phyloP scores from a whole-genome alignment of 2,797 vertebrate genomes.

The Pempheris klunzingeri region DNA sequence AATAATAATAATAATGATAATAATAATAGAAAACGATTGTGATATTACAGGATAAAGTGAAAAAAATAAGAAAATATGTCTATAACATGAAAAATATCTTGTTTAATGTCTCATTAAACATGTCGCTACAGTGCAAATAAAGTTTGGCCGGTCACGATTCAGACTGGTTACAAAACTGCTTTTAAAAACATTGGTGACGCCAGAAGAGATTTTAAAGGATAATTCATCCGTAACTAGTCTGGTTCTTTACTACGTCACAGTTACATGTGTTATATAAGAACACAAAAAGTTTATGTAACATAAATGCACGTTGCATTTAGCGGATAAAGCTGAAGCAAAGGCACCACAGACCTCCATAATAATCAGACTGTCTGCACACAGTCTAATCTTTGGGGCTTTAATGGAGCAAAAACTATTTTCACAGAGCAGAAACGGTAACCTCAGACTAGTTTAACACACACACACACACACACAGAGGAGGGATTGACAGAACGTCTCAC shows the following conservation, averaged over 20 bases:
- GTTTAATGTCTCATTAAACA: too few species aligned
- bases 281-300: not conserved
- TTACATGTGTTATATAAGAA: not conserved
- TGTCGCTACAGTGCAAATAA: too few species aligned
- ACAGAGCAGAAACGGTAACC: not conserved
- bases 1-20: too few species aligned
- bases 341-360: not conserved
- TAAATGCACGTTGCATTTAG: conserved; percentile 18
- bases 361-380: not conserved
- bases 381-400: not conserved
- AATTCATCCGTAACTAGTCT: not conserved
- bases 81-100: too few species aligned
- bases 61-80: too few species aligned
- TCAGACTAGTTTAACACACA: not conserved
- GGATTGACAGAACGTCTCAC: not conserved
- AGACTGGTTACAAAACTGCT: too few species aligned
- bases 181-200: too few species aligned
- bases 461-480: not conserved
- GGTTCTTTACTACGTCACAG: not conserved
- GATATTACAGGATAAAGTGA: too few species aligned
- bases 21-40: too few species aligned
- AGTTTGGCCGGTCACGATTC: too few species aligned
- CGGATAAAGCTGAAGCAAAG: conserved; percentile 34
- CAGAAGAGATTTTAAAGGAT: too few species aligned
- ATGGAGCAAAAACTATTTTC: not conserved